Evolutionary conservation across 2,113 vertebrate genomes (phyloP), one percentile per base, ranked within the genome.

Genomic region (Sclerurus mexicanus): DNA sequence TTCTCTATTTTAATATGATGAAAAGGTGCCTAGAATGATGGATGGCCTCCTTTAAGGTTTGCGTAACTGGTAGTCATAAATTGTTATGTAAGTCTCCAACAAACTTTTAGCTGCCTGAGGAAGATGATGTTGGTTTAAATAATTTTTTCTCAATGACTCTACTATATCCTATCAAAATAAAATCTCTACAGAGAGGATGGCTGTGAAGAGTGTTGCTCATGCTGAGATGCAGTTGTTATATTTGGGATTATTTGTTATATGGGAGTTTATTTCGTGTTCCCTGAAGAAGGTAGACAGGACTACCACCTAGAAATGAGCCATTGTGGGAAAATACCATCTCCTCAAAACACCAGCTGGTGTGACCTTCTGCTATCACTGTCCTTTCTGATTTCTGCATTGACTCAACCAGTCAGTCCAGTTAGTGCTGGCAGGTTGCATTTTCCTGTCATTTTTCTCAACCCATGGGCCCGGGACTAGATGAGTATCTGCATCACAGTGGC

Each of bases 361-460:
- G 60, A 67, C 50, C 85, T 90, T n/a, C 75, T 90, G 76, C 72
- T 50, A 4, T 12, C 68, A 12, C 63, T 13, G 49, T 82, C 46
- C 50, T 79, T 84, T 62, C 63, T 76, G 6, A 35, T 86, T 83
- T 69, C 59, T 15, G 0, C 25, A 4, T 81, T 62, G 59, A 9
- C 63, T 71, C 33, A 92, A 90, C 83, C 67, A 74, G 85, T 77
- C 83, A 39, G 68, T 59, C 79, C 68, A 77, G 90, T 64, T 53
- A 22, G 59, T 68, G 79, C 79, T 77, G 88, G 74, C 72, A 84
- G 86, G 79, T 59, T 90, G 76, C 83, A 58, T 92, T 93, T 93
- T 75, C 86, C 28, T 42, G 42, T 28, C 24, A 1, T 49, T 93
- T 40, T 71, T 30, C 85, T 73, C 71, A 73, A 58, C 27, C 49